phyloP scores from a whole-genome alignment of 2,797 vertebrate species.

The Cirrhinus mrigala region DNA sequence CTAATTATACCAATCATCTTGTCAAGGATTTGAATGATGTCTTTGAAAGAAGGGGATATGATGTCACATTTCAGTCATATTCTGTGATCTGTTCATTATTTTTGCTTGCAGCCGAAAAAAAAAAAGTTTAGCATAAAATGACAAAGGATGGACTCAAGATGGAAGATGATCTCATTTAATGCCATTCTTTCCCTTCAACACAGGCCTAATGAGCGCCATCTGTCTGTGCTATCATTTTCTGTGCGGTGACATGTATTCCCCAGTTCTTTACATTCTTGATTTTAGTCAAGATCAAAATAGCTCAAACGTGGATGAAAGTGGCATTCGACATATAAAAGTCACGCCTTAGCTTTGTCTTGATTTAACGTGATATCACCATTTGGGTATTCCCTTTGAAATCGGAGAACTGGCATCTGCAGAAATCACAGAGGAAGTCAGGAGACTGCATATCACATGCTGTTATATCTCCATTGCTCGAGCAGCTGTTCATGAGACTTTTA shows the following conservation, averaged over 20 bases:
- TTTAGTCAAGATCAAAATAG: slow-evolving; percentile 76
- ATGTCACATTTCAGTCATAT: slow-evolving; percentile 39
- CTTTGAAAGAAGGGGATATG: slow-evolving; percentile 1
- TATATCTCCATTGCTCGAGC: slow-evolving; percentile 74
- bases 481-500: slow-evolving; percentile 68
- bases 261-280: slow-evolving; percentile 65
- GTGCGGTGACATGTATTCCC: slow-evolving; percentile 67
- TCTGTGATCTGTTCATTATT: slow-evolving; percentile 24
- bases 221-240: slow-evolving; percentile 57
- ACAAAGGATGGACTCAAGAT: slow-evolving; percentile 42
- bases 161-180: slow-evolving; percentile 48
- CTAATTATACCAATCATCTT: slow-evolving; percentile 32
- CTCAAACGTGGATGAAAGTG: slow-evolving; percentile 71
- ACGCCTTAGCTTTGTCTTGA: slow-evolving; percentile 80
- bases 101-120: slow-evolving; percentile 33
- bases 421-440: slow-evolving; percentile 80
- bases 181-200: slow-evolving; percentile 50
- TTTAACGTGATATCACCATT: slow-evolving; percentile 80
- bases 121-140: slow-evolving; percentile 47
- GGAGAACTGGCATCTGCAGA: slow-evolving; percentile 77
- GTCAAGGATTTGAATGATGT: slow-evolving; percentile 27
- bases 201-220: slow-evolving; percentile 60
- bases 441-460: slow-evolving; percentile 74
- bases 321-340: slow-evolving; percentile 76
- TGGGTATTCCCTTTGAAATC: slow-evolving; percentile 83